Evolutionary conservation across 2,113 vertebrate species (phyloP).

Genomic region (Propithecus coquereli): DNA sequence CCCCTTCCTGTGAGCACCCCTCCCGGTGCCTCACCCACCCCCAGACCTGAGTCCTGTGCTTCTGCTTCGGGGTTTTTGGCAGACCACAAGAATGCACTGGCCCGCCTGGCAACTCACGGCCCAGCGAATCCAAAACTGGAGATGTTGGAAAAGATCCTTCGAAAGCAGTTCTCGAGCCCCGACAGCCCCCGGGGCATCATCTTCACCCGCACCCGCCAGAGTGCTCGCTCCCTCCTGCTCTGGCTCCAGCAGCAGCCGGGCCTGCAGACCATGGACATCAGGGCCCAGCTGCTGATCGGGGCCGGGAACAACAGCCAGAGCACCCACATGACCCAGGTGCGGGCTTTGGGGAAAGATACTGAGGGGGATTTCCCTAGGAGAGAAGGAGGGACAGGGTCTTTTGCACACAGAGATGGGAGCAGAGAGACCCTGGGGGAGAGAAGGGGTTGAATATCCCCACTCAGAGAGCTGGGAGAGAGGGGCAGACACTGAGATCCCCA

Average conservation of each 20-base stretch:
- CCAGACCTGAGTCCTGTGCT: background rate
- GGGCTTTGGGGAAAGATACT: background rate
- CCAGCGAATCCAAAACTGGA: conserved; percentile 90
- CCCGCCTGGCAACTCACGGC: conserved; percentile 44
- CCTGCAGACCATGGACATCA: conserved; percentile 78
- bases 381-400: background rate
- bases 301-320: conserved; percentile 83
- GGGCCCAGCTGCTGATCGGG: conserved; percentile 84
- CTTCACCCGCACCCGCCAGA: conserved; percentile 90
- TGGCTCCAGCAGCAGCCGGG: conserved; percentile 85
- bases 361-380: background rate
- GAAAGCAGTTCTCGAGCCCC: conserved; percentile 79
- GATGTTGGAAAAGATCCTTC: conserved; percentile 85
- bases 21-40: background rate
- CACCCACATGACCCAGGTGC: conserved; percentile 92
- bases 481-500: background rate
- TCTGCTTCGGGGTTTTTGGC: background rate
- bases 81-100: conserved; percentile 83
- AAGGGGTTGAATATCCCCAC: background rate
- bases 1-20: background rate
- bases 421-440: background rate
- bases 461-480: background rate
- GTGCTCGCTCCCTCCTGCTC: conserved; percentile 83
- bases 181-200: conserved; percentile 84
- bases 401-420: background rate